Base-by-base conservation (phyloP, 2,888 invertebrate species). In the Operophtera brumata region DNA sequence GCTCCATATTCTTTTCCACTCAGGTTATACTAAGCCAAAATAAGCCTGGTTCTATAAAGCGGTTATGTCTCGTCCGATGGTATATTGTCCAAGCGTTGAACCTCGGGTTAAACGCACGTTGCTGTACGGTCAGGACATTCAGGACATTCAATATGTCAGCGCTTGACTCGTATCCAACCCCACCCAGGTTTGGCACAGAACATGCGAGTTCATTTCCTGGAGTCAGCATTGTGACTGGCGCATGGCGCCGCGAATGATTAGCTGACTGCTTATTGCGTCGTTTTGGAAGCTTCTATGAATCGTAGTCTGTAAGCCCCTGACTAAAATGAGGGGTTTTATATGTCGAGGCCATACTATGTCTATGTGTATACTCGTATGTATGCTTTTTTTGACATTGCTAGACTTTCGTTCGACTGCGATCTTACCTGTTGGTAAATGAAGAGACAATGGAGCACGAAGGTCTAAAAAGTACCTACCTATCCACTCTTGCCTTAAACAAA, bases 101-200 rank as follows among this genome's bases (percentile, higher is more conserved):
- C 41, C 52, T 45, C 41, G 45, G 52, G 49, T 48, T 59, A 42
- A 50, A 51, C 52, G 41, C 50, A 60, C 43, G 48, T 42, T 54
- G 20, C 20, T 56, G 53, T 36, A 54, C 35, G 48, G 42, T 45
- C 49, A 48, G 52, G 4, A 20, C 20, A 20, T 20, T 20, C 20
- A 47, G 55, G 52, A 60, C 60, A 39, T 59, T 57, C 59, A 61
- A 65, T 67, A 60, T 59, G 67, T 72, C 66, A 65, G 66, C 66
- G 66, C 64, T 74, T 72, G 74, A 74, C 69, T 59, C 53, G 60
- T 54, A 54, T 74, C 73, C 72, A 73, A 73, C 64, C 59, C 63
- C 48, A 60, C 62, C 59, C 71, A 70, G 65, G 72, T 71, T 75
- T 74, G 71, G 74, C 74, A 69, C 57, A 42, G 54, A 58, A 64